Percentiles rank a stretch among this genome's conserved stretches.
Conservation (phyloP, 2,113 vertebrate genomes). For the Pterocles gutturalis region DNA sequence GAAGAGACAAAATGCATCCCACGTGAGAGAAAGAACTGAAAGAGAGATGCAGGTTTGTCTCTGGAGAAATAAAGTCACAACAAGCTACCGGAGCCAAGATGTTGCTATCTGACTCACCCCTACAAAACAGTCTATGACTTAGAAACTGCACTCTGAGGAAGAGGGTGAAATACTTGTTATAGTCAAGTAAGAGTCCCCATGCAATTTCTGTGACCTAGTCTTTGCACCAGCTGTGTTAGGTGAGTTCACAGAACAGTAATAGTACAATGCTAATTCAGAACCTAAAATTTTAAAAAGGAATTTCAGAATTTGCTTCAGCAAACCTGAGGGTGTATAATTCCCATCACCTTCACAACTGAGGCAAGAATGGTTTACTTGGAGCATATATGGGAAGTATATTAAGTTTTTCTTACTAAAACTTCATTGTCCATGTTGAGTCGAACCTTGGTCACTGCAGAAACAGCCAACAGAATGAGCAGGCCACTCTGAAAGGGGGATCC, state of each 20-base stretch:
- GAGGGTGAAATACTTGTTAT: background rate
- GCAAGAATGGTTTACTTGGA: background rate
- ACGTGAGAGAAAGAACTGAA: background rate
- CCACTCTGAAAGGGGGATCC: background rate
- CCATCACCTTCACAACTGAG: background rate
- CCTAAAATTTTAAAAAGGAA: background rate
- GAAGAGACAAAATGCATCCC: background rate
- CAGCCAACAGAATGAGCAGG: background rate
- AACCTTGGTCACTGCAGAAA: background rate
- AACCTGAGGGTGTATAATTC: background rate
- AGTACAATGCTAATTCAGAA: background rate
- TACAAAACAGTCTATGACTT: background rate
- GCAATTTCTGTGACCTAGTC: background rate
- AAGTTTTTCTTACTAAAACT: background rate
- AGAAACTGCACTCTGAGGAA: background rate
- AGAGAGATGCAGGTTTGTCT: background rate
- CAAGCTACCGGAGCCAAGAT: background rate
- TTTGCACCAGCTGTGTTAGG: background rate
- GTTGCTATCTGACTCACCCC: background rate
- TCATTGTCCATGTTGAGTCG: background rate
- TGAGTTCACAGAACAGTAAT: background rate
- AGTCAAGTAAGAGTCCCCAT: background rate
- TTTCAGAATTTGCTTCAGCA: background rate
- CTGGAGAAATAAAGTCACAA: constrained; percentile 43
- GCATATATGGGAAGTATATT: background rate